Conservation (phyloP, 2,888 invertebrate species). For the Dysmachus trigonus region DNA sequence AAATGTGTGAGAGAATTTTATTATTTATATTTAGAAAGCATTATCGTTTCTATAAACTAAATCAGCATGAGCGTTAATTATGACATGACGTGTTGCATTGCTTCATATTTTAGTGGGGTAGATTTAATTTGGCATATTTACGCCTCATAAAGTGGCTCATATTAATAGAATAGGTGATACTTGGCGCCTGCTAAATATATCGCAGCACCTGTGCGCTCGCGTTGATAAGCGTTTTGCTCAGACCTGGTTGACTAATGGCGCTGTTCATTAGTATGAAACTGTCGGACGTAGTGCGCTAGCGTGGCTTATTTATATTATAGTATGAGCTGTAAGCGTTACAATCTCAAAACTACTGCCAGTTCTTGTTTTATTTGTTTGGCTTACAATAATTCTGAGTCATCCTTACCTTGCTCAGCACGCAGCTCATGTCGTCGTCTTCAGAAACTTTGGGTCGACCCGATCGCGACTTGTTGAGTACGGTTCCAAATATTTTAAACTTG, state of each 20-base stretch:
- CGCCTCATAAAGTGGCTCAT: background rate
- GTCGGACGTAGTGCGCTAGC: background rate
- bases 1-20: background rate
- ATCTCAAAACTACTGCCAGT: background rate
- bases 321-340: background rate
- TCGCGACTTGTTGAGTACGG: background rate
- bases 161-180: background rate
- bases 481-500: background rate
- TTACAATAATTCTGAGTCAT: background rate
- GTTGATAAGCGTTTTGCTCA: background rate
- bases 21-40: background rate
- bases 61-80: background rate
- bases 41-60: background rate
- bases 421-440: background rate
- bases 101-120: background rate
- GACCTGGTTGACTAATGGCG: background rate
- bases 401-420: background rate
- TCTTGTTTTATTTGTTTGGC: background rate
- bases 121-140: background rate
- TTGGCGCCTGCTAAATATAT: background rate
- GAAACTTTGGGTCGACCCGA: background rate
- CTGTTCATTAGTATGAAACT: background rate
- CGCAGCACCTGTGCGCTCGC: background rate
- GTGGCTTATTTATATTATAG: background rate
- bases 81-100: background rate